Base-by-base conservation (phyloP, 1,140 invertebrate species). In the Drosophila takahashii region DNA sequence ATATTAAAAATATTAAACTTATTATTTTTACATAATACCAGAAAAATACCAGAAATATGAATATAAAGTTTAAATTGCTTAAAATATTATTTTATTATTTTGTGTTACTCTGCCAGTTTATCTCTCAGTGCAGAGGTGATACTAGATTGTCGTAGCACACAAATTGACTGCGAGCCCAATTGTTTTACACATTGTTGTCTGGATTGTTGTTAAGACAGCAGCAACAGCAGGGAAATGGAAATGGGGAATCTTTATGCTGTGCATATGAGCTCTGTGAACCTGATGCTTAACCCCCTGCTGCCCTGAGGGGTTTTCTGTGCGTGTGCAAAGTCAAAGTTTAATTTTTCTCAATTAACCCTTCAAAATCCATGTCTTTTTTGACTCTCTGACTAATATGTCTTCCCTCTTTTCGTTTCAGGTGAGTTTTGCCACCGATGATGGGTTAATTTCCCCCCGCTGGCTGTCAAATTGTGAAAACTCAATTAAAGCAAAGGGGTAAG, bases 331-430 rank as follows among this genome's bases (percentile, higher is more conserved):
- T 36, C 41, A 64, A 61, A 56, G 65, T 79, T 70, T 62, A 81
- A 87, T 72, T 78, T 86, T 83, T 77, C 69, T 87, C 83, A 86
- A 86, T 86, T 86, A 87, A 64, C 72, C 71, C 44, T 42, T 57
- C 39, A 16, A 41, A 42, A 70, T 22, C 37, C 42, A 44, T 22
- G 32, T 16, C 18, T 36, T 76, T 48, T 62, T 64, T 67, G 62
- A 84, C 27, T 58, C 26, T 34, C 5, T 41, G 37, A 62, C 59
- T 41, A 41, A 62, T 32, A 18, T 15, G 1, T 29, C 16, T 44
- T 5, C 7, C 2, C 11, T 22, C 32, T 4, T 69, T 29, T 58
- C 42, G 34, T 66, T 66, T 34, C 60, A 67, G 64, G 64, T 67
- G 47, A 67, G 64, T 39, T 39, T 41, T 16, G 45, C 45, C 32